A percentile compares a stretch with the other conserved stretches of the same genome.
These are phyloP conservation scores for Gobius niger DNA, from an alignment of 2,113 vertebrate species.

Conservation along the genomic window DNA sequence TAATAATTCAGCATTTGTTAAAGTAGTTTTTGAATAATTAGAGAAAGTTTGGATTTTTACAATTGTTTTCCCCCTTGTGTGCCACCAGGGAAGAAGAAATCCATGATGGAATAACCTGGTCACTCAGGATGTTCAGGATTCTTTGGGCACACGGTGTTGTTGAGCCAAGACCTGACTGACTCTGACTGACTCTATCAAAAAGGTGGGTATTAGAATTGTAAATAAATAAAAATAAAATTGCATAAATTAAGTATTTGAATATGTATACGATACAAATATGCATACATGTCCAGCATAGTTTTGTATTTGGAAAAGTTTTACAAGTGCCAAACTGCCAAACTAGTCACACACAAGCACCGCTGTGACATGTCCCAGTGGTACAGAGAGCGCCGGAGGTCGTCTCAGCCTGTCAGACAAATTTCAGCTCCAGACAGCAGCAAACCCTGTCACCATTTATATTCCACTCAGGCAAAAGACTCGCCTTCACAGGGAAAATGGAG, in stretches of 20 bases:
- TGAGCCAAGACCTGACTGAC: too few species aligned
- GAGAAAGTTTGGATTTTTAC: too few species aligned
- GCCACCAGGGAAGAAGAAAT: too few species aligned
- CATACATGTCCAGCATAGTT: neutral
- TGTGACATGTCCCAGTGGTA: constrained; percentile 25
- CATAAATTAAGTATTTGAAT: neutral
- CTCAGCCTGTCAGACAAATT: constrained; percentile 40
- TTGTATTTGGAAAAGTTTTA: constrained; percentile 1
- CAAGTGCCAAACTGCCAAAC: neutral
- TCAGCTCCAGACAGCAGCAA: constrained; percentile 36
- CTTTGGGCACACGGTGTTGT: too few species aligned
- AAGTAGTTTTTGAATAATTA: too few species aligned
- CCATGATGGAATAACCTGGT: too few species aligned
- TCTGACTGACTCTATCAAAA: too few species aligned
- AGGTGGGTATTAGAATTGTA: too few species aligned
- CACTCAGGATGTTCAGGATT: too few species aligned
- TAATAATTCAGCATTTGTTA: too few species aligned
- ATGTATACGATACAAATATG: neutral
- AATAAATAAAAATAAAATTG: too few species aligned
- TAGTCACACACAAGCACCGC: neutral
- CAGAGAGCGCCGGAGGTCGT: constrained; percentile 50
- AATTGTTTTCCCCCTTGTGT: too few species aligned
- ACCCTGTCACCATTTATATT: constrained; percentile 62
- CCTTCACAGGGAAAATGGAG: constrained; percentile 37
- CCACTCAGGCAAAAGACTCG: constrained; percentile 60